A percentile compares a stretch with the other conserved stretches of the same genome.
phyloP scores from a whole-genome alignment of 2,113 vertebrate species.

The Pogona vitticeps region DNA sequence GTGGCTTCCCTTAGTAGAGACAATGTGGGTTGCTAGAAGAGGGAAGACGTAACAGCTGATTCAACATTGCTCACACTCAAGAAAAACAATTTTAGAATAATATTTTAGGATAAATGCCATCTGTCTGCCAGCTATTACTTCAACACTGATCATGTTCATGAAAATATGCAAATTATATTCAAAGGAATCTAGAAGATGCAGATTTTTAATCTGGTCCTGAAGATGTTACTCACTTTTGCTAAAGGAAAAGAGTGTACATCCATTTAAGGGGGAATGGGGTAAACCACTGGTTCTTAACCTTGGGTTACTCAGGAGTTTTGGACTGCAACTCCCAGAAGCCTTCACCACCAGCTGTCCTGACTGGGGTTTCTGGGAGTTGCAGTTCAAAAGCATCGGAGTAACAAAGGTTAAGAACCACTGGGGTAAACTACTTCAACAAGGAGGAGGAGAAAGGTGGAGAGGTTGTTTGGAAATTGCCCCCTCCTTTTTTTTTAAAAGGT shows the following conservation, averaged over 20 bases:
- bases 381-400: no score
- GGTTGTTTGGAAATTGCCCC: background rate
- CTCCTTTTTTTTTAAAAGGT: background rate
- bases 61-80: constrained; percentile 13
- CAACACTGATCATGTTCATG: constrained; percentile 7
- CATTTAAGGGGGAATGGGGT: background rate
- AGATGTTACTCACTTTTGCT: background rate
- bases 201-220: constrained; percentile 6
- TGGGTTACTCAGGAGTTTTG: no score
- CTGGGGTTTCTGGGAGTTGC: no score
- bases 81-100: constrained; percentile 20
- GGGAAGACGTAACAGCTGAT: background rate
- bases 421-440: no score
- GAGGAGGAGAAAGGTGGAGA: background rate
- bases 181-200: constrained; percentile 24
- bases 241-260: background rate
- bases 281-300: no score
- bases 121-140: constrained; percentile 16
- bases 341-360: no score
- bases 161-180: constrained; percentile 32
- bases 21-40: background rate
- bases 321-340: no score
- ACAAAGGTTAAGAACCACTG: no score
- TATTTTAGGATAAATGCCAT: constrained; percentile 33
- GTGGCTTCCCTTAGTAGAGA: background rate